Base-by-base conservation (phyloP, 2,113 vertebrate species). In the Notothenia coriiceps region DNA sequence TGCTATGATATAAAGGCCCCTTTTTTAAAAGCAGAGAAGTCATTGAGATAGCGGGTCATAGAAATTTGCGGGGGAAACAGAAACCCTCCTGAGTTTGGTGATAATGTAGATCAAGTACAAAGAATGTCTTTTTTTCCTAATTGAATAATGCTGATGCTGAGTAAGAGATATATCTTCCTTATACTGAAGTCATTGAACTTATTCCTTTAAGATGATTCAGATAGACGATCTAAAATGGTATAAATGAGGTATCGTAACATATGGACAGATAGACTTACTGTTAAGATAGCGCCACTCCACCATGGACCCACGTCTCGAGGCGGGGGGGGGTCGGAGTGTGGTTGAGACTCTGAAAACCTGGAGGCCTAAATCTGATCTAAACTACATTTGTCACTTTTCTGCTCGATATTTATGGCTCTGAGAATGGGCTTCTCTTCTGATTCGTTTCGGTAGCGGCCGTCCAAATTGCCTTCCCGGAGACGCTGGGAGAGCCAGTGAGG, bases 381-480 rank as follows among this genome's bases (percentile, higher is more conserved):
- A 89, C 73, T 70, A 79, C 74, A 91, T 91, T 91, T 92, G 92
- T 88, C 87, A 83, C 82, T 89, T 91, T 88, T 83, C 86, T 88
- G 86, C 69, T 84, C 5, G 74, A 86, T 89, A 57, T 90, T 87
- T 89, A 89, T 86, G 71, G 86, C 70, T 88, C 54, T 72, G 77
- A 86, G 78, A 91, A 90, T 82, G 69, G 82, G 71, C 75, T 71
- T 82, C 82, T 83, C 83, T 18, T 80, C 87, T 75, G 83, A 94
- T 94, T 92, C 74, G 90, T 93, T 91, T 89, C 78, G 79, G 87
- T 85, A 63, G 88, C 76, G 61, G 76, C 80, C 44, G 54, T 83
- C 85, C 89, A 93, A 93, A 94, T 93, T 88, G 87, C 92, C 84
- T 91, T 88, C 62, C 69, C 80, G 25, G 73, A 76, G 59, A 81